Conservation (phyloP, 2,888 invertebrate genomes). For the Tolmerus cingulatus region DNA sequence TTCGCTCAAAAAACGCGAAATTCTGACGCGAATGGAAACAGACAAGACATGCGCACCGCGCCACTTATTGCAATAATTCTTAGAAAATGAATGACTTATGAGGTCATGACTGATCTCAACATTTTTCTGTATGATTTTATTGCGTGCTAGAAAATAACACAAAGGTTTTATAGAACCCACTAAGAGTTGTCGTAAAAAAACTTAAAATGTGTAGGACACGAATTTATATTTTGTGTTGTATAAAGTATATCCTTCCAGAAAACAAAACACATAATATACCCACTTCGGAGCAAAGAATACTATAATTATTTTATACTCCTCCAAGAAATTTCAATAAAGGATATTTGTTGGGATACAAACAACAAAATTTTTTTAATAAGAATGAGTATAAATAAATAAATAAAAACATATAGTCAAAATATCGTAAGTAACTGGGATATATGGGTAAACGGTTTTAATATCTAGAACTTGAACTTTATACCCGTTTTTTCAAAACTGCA, state of each 20-base stretch:
- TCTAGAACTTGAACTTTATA: too few species aligned
- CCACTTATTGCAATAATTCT: constrained; percentile 16
- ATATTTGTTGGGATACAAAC: too few species aligned
- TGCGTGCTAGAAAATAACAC: background rate
- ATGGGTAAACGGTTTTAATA: too few species aligned
- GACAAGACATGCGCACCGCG: background rate
- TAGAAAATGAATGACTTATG: constrained; percentile 32
- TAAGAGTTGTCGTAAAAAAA: background rate
- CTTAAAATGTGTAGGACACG: background rate
- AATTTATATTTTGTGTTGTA: background rate
- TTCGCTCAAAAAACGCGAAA: background rate
- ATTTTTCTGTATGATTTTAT: background rate
- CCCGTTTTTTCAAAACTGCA: too few species aligned
- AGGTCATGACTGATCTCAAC: background rate
- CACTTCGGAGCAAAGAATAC: background rate
- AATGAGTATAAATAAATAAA: too few species aligned
- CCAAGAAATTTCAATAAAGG: too few species aligned
- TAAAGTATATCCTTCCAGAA: background rate
- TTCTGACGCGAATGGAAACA: background rate
- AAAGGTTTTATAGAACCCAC: background rate
- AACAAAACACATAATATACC: background rate
- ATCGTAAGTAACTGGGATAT: too few species aligned
- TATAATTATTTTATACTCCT: too few species aligned
- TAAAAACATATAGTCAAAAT: too few species aligned
- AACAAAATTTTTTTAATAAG: too few species aligned